These are phyloP conservation scores for Teleopsis dalmanni DNA, from an alignment of 1,140 invertebrate genomes.

Conservation along the genomic window DNA sequence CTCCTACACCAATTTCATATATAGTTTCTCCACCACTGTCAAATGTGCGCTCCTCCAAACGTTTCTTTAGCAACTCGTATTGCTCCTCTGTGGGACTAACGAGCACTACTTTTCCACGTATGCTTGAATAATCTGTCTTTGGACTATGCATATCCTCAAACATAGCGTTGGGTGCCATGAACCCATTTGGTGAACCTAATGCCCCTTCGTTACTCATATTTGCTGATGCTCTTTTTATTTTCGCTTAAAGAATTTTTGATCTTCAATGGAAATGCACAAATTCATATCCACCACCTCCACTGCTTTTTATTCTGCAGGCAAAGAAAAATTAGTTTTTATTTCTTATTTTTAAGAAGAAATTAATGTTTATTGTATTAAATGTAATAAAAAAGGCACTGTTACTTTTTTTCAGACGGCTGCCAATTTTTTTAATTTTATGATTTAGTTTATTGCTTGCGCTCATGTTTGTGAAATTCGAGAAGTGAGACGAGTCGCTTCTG, in stretches of 20 bases:
- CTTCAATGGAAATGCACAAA: conserved; percentile 1
- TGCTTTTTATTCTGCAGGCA: no score
- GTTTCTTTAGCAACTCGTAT: conserved; percentile 70
- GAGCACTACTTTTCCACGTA: conserved; percentile 60
- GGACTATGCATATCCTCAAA: conserved; percentile 22
- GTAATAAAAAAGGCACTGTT: no score
- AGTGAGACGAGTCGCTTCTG: no score
- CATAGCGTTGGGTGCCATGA: background rate
- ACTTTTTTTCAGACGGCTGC: no score
- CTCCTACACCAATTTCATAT: conserved; percentile 81
- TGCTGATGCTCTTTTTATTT: conserved; percentile 3
- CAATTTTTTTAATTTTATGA: no score
- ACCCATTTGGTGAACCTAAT: background rate
- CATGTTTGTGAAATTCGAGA: no score
- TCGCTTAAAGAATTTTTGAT: conserved; percentile 12
- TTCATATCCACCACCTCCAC: no score
- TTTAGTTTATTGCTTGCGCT: no score
- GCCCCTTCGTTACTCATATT: background rate
- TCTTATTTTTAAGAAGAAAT: no score
- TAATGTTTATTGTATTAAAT: no score
- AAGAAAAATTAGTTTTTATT: no score
- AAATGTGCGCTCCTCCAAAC: conserved; percentile 71
- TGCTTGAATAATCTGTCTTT: conserved; percentile 36
- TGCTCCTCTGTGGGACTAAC: conserved; percentile 83
- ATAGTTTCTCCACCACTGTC: conserved; percentile 93